Evolutionary conservation across 1,140 invertebrate species (phyloP).

Genomic region (Riptortus pedestris): DNA sequence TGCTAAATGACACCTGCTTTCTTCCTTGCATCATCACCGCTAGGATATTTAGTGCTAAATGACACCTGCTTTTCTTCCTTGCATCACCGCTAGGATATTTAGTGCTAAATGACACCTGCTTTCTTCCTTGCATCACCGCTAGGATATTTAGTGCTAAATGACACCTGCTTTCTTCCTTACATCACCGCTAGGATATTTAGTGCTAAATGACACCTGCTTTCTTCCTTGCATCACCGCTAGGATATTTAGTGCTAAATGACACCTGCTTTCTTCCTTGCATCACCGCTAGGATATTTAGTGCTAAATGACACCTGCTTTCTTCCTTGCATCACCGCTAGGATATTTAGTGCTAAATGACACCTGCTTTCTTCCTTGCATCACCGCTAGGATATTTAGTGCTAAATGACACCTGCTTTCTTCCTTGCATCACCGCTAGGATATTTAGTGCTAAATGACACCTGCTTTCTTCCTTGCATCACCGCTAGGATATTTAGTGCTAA

Average conservation of each 20-base stretch:
- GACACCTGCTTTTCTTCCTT: constrained; percentile 34
- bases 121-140: constrained; percentile 32
- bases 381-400: constrained; percentile 30
- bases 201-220: constrained; percentile 33
- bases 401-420: constrained; percentile 34
- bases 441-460: constrained; percentile 30
- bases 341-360: constrained; percentile 30
- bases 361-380: constrained; percentile 34
- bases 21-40: constrained; percentile 31
- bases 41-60: constrained; percentile 30
- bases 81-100: constrained; percentile 32
- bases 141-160: constrained; percentile 30
- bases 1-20: constrained; percentile 33
- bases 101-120: constrained; percentile 31
- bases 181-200: constrained; percentile 32
- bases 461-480: constrained; percentile 34
- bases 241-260: constrained; percentile 31
- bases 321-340: constrained; percentile 30
- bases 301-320: constrained; percentile 33
- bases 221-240: constrained; percentile 30
- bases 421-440: constrained; percentile 31
- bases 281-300: constrained; percentile 31
- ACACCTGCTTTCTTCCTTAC: constrained; percentile 34
- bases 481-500: constrained; percentile 30
- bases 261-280: constrained; percentile 34